Evolutionary conservation across 35 echinoderm and acorn worm species (phyloP).

Genomic region (Ophioderma brevispina): DNA sequence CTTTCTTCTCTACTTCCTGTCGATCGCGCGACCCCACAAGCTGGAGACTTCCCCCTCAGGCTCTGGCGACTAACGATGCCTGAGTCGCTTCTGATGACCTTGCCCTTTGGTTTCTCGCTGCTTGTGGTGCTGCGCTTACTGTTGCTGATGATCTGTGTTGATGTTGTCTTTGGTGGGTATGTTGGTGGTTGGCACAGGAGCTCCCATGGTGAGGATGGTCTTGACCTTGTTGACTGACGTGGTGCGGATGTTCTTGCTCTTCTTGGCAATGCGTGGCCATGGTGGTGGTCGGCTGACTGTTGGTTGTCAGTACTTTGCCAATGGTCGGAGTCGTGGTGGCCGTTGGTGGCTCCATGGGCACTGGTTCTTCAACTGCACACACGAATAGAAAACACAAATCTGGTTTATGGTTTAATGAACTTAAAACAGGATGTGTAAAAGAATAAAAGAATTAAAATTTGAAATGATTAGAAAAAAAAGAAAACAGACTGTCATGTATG

Average conservation of each 20-base stretch:
- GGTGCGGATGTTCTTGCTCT: slow-evolving; percentile 22
- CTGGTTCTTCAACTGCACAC: slow-evolving; percentile 75
- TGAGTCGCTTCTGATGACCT: slow-evolving; percentile 11
- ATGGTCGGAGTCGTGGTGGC: slow-evolving; percentile 97
- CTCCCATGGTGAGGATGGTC: too few relatives aligned
- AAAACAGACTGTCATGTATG: too few relatives aligned
- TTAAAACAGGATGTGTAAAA: too few relatives aligned
- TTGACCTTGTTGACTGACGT: slow-evolving; percentile 26
- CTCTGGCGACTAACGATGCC: not conserved
- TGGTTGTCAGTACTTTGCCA: slow-evolving; percentile 77
- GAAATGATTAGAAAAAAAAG: too few relatives aligned
- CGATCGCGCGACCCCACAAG: not conserved
- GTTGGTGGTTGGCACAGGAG: not conserved
- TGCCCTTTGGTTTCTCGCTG: not conserved
- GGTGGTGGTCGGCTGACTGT: slow-evolving; percentile 33
- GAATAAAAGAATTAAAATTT: too few relatives aligned
- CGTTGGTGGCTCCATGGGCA: slow-evolving; percentile 84
- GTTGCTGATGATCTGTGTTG: slow-evolving; percentile 13
- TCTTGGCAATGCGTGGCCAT: slow-evolving; percentile 38
- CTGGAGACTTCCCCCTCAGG: not conserved
- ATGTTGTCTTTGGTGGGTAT: not conserved
- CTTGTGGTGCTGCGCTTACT: not conserved
- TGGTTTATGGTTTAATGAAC: too few relatives aligned
- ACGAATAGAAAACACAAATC: too few relatives aligned
- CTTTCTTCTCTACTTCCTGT: slow-evolving; percentile 58